Evolutionary conservation across 2,797 vertebrate species (phyloP).

Genomic region (Onychomys arenicola): DNA sequence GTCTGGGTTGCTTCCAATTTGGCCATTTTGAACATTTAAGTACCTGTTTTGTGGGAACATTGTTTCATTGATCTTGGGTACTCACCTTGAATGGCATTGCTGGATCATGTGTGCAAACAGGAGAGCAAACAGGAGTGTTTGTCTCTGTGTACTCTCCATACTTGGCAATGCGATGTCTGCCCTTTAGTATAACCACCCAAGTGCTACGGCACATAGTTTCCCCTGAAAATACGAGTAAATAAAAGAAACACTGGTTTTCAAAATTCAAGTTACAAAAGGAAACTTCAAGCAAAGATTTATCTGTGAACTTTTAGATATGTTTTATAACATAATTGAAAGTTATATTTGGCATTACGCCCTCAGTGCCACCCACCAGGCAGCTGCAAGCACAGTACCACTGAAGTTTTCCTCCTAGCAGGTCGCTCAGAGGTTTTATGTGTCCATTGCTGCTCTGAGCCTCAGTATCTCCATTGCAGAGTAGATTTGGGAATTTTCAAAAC

Average conservation of each 20-base stretch:
- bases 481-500: constrained; percentile 27
- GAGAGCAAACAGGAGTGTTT: background rate
- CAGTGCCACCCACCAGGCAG: background rate
- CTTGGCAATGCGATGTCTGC: background rate
- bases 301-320: background rate
- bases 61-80: background rate
- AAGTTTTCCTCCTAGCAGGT: fast-evolving
- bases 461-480: background rate
- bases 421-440: fast-evolving
- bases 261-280: background rate
- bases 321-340: constrained; percentile 30
- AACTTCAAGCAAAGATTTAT: background rate
- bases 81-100: background rate
- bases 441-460: background rate
- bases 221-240: constrained; percentile 45
- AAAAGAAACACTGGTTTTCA: background rate
- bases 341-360: background rate
- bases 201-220: background rate
- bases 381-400: background rate
- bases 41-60: background rate
- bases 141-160: fast-evolving
- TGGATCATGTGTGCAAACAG: background rate
- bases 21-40: background rate
- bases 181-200: background rate
- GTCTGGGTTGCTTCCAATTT: background rate